These are phyloP conservation scores for Myrmophylax atrothorax DNA, from an alignment of 2,113 vertebrate species.

Conservation along the genomic window DNA sequence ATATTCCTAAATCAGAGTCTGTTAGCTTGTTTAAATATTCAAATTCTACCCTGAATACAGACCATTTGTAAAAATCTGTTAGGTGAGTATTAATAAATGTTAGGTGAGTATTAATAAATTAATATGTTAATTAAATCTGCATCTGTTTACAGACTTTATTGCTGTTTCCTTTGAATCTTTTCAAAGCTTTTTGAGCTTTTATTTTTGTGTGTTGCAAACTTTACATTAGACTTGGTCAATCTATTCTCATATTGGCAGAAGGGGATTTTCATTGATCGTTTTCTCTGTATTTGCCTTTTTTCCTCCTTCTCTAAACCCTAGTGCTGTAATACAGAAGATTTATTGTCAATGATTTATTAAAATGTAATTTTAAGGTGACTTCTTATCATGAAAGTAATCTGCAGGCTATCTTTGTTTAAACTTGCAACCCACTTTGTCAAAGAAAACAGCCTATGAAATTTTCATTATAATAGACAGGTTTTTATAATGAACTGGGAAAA, in stretches of 20 bases:
- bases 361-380: conserved; percentile 84
- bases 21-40: conserved; percentile 44
- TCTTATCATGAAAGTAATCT: conserved; percentile 80
- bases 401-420: conserved; percentile 82
- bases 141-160: conserved; percentile 67
- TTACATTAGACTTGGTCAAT: conserved; percentile 69
- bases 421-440: conserved; percentile 79
- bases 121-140: conserved; percentile 73
- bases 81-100: conserved; percentile 70
- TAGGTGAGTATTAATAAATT: conserved; percentile 71
- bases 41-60: conserved; percentile 4
- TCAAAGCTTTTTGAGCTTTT: conserved; percentile 27
- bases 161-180: conserved; percentile 73
- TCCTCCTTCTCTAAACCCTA: conserved; percentile 66
- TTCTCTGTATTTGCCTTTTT: conserved; percentile 77
- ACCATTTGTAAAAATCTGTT: conserved; percentile 35
- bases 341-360: conserved; percentile 86
- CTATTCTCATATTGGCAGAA: conserved; percentile 77
- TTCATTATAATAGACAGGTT: conserved; percentile 81
- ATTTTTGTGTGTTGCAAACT: conserved; percentile 70
- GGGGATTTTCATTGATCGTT: conserved; percentile 81
- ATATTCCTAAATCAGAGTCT: conserved; percentile 42
- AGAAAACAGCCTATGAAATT: conserved; percentile 81
- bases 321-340: conserved; percentile 79
- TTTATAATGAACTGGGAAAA: conserved; percentile 79